Evolutionary conservation across 2,113 vertebrate genomes (phyloP), one percentile per base, ranked within the genome.

Genomic region (Rhinoderma darwinii): DNA sequence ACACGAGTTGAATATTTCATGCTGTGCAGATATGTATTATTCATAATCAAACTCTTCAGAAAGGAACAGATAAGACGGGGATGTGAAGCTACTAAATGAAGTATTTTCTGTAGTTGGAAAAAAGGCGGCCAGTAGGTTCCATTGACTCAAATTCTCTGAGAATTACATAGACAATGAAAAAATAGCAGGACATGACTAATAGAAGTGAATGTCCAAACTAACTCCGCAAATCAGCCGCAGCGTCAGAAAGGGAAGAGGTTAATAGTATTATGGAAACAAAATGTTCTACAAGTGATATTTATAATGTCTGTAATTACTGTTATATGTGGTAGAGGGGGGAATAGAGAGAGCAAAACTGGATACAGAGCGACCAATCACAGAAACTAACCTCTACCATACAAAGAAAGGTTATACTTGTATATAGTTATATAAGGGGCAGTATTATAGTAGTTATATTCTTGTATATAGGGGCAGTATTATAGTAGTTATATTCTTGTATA

Each of bases 1-100:
- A 87, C 84, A 73, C 7, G 83, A 91, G 72, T 43, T 92, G 92
- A 94, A 92, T 93, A 93, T 92, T 93, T 94, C 89, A 92, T 92
- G 89, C 88, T 44, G 17, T 90, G 86, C 77, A 88, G 78, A 78
- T 88, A 93, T 94, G 91, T 88, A 92, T 93, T 93, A 94, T 94
- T 93, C 90, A 95, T 91, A 70, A 92, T 85, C 86, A 90, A 90
- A 90, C 88, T 88, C 82, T 92, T 93, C 88, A 91, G 91, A 93
- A 92, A 88, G 85, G 88, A 89, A 90, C 82, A 92, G 90, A 92
- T 91, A 92, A 92, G 88, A 91, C n/a, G 82, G 51, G 86, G 32
- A 78, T 51, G 84, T 82, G 90, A 92, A 92, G 89, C 72, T 82
- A 90, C 89, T 89, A 91, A 90, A 89, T 90, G 88, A 92, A 92